Evolutionary conservation across 2,113 vertebrate genomes (phyloP).

Genomic region (Hippocampus barbouri): DNA sequence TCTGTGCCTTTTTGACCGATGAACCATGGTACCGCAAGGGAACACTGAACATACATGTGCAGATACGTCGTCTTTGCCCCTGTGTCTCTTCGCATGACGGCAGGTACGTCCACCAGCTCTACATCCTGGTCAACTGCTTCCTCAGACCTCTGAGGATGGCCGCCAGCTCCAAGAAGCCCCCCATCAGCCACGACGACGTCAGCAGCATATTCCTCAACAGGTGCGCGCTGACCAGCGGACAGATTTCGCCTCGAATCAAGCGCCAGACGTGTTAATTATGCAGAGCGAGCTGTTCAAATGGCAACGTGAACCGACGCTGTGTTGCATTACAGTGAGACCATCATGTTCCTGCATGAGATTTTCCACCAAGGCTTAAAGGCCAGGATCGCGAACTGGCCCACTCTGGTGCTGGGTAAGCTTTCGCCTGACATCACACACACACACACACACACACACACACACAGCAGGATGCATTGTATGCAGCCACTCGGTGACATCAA

Average conservation of each 20-base stretch:
- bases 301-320: not conserved
- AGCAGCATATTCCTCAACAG: slow-evolving; percentile 99
- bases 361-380: slow-evolving; percentile 98
- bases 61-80: too few species aligned
- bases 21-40: too few species aligned
- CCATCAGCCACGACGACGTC: slow-evolving; percentile 92
- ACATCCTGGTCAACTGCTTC: slow-evolving; percentile 92
- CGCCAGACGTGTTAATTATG: slow-evolving; percentile 7
- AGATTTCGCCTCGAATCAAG: slow-evolving; percentile 1
- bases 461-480: slow-evolving; percentile 14
- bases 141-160: slow-evolving; percentile 94
- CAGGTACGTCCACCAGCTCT: slow-evolving; percentile 88
- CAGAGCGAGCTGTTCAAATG: not conserved
- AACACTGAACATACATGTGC: too few species aligned
- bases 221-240: slow-evolving; percentile 58
- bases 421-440: slow-evolving; percentile 19
- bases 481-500: slow-evolving; percentile 44
- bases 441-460: slow-evolving; percentile 22
- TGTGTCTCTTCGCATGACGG: not conserved
- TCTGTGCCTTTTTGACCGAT: too few species aligned
- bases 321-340: slow-evolving; percentile 83
- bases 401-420: slow-evolving; percentile 91
- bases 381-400: slow-evolving; percentile 97
- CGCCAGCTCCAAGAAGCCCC: slow-evolving; percentile 95
- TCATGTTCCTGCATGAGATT: slow-evolving; percentile 99